phyloP scores from a whole-genome alignment of 1,140 invertebrate species.

The Drosophila pandora region DNA sequence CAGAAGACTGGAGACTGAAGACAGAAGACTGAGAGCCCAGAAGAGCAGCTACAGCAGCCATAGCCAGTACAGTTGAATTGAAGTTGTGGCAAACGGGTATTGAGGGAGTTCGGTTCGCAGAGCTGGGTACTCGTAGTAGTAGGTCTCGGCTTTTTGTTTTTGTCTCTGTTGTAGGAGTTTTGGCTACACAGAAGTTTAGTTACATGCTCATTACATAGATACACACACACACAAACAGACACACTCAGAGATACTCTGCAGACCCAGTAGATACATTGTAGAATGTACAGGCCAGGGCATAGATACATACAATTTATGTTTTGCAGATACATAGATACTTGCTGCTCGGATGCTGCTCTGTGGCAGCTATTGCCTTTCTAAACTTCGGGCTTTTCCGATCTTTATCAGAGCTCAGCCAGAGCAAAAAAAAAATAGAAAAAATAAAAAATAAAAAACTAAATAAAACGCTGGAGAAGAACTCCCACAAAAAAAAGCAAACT shows the following conservation, averaged over 20 bases:
- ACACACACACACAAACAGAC: constrained; percentile 41
- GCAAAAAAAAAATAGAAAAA: constrained; percentile 4
- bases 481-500: constrained; percentile 52
- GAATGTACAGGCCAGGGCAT: constrained; percentile 44
- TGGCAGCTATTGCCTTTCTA: constrained; percentile 67
- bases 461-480: constrained; percentile 32
- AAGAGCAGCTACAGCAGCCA: constrained; percentile 14
- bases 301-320: constrained; percentile 61
- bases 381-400: constrained; percentile 77
- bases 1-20: constrained; percentile 11
- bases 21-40: constrained; percentile 11
- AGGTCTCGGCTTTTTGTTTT: constrained; percentile 47
- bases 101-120: constrained; percentile 57
- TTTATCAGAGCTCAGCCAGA: constrained; percentile 52
- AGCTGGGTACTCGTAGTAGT: constrained; percentile 29
- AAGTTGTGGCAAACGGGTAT: constrained; percentile 76
- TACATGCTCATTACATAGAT: constrained; percentile 80
- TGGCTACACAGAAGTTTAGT: constrained; percentile 80
- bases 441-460: constrained; percentile 16
- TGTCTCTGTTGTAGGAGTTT: constrained; percentile 78
- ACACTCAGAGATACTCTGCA: neutral
- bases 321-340: constrained; percentile 47
- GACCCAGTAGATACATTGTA: constrained; percentile 54
- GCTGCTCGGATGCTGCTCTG: constrained; percentile 42
- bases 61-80: constrained; percentile 75